Percentiles rank a stretch among this genome's conserved stretches.
Conservation (phyloP, 2,113 vertebrate species). For the Ceratotherium simum region DNA sequence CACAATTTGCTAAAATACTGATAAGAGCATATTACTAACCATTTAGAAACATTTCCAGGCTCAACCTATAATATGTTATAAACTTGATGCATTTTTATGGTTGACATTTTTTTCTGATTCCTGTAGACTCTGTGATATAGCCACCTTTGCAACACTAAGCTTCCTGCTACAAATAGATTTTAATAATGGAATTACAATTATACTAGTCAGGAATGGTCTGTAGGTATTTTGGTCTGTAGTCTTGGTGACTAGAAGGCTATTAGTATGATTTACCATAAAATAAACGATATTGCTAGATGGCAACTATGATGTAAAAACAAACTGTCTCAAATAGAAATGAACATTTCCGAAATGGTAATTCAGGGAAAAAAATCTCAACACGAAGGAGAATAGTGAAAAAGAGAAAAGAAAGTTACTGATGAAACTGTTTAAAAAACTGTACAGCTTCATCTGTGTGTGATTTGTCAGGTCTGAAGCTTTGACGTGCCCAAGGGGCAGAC, state of each 20-base stretch:
- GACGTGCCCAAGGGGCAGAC: slow-evolving; percentile 92
- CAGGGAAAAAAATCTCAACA: slow-evolving; percentile 81
- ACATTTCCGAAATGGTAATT: slow-evolving; percentile 82
- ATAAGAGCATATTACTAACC: slow-evolving; percentile 69
- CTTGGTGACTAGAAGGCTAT: slow-evolving; percentile 76
- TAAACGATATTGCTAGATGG: slow-evolving; percentile 74
- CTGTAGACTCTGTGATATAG: slow-evolving; percentile 49
- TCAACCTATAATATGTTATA: slow-evolving; percentile 56
- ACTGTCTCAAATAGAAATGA: slow-evolving; percentile 83
- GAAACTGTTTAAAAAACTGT: slow-evolving; percentile 91
- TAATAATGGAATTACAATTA: slow-evolving; percentile 87
- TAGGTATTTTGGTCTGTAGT: slow-evolving; percentile 80
- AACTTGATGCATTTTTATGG: slow-evolving; percentile 73
- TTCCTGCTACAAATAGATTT: slow-evolving; percentile 81
- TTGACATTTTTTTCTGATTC: slow-evolving; percentile 75
- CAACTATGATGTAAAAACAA: slow-evolving; percentile 73
- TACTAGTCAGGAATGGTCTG: slow-evolving; percentile 84
- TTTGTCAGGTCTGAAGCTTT: slow-evolving; percentile 93
- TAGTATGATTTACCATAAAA: slow-evolving; percentile 76
- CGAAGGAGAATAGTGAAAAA: slow-evolving; percentile 60
- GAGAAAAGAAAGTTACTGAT: slow-evolving; percentile 85
- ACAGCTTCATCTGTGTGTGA: slow-evolving; percentile 93
- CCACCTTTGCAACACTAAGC: slow-evolving; percentile 75
- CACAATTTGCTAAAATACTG: slow-evolving; percentile 83
- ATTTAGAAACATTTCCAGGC: slow-evolving; percentile 77